Evolutionary conservation across 2,113 vertebrate species (phyloP).

Genomic region (Oncorhynchus clarkii): DNA sequence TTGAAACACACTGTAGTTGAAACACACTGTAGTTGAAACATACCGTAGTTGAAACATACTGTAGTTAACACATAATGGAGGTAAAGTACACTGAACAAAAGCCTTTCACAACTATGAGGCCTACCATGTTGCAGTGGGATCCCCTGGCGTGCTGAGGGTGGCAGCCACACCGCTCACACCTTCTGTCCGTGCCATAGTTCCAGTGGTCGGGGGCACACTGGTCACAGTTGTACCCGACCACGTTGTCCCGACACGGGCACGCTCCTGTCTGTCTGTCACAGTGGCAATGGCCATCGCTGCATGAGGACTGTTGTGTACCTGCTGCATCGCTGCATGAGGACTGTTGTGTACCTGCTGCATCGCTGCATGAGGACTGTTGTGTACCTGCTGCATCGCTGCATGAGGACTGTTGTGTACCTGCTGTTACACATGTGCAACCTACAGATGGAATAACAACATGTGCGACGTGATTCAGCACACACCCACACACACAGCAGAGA

Average conservation of each 20-base stretch:
- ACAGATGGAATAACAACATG: not conserved
- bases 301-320: conserved; percentile 63
- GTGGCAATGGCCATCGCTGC: conserved; percentile 61
- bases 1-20: no score
- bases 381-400: no score
- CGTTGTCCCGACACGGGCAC: conserved; percentile 76
- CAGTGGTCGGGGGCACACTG: conserved; percentile 77
- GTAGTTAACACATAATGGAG: not conserved
- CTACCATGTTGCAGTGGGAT: conserved; percentile 77
- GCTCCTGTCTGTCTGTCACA: conserved; percentile 71
- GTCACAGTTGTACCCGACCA: conserved; percentile 77
- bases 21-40: not conserved
- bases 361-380: no score
- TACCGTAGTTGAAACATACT: not conserved
- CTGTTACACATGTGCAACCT: conserved; percentile 80
- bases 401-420: conserved; percentile 60
- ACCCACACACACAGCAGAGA: not conserved
- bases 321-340: no score
- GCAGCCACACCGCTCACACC: conserved; percentile 80
- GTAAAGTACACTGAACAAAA: not conserved
- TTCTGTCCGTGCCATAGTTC: conserved; percentile 71
- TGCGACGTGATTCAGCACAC: not conserved
- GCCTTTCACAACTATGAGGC: conserved; percentile 5
- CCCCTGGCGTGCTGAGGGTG: conserved; percentile 58
- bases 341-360: no score